These are phyloP conservation scores for Enteromius fasciolatus DNA, from an alignment of 2,797 vertebrate genomes.

Conservation along the genomic window DNA sequence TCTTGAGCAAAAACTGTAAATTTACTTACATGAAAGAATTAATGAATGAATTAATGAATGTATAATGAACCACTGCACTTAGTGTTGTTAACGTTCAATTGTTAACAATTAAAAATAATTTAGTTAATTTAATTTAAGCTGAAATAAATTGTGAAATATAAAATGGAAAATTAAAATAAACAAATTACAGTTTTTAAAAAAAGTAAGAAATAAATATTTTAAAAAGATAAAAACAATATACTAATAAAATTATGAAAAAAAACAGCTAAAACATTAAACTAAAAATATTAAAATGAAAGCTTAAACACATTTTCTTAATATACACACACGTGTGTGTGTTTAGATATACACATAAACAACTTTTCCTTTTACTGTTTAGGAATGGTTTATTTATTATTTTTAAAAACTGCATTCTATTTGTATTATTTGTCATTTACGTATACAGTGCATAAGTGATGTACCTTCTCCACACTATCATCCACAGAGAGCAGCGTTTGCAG, in stretches of 20 bases:
- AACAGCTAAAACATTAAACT: neutral
- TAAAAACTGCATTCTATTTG: neutral
- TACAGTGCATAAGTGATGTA: conserved; percentile 53
- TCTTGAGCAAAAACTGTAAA: neutral
- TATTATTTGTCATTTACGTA: too few species aligned
- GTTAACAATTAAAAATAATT: neutral
- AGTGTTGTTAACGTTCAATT: neutral
- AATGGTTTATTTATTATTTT: neutral
- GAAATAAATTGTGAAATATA: neutral
- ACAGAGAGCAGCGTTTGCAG: conserved; percentile 95
- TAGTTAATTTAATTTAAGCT: neutral
- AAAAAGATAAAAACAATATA: neutral
- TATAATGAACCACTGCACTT: neutral
- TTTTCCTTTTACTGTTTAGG: neutral
- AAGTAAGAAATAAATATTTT: neutral
- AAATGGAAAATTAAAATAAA: neutral
- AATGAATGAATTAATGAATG: too few species aligned
- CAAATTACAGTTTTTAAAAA: neutral
- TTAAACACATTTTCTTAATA: neutral
- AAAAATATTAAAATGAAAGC: neutral
- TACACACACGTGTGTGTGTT: too few species aligned
- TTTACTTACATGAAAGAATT: neutral
- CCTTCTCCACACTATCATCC: conserved; percentile 93
- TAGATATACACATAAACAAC: too few species aligned
- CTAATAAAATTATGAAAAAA: neutral